phyloP scores from a whole-genome alignment of 2,888 invertebrate species.

The Pyrrhia umbra region DNA sequence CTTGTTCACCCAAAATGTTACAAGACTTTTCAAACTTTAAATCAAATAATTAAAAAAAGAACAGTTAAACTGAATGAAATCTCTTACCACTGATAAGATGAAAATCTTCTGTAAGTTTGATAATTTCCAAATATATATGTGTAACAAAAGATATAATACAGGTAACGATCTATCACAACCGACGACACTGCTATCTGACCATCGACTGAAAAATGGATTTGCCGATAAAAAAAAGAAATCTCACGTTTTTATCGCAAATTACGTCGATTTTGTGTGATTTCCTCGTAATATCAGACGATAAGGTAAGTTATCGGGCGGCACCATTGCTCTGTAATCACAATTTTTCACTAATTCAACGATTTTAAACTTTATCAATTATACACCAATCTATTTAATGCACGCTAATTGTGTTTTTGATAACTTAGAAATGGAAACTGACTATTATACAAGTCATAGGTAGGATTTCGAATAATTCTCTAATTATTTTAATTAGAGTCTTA shows the following conservation, averaged over 20 bases:
- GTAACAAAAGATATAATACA: constrained; percentile 41
- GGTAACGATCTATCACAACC: constrained; percentile 77
- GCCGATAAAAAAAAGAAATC: constrained; percentile 83
- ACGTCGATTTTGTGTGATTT: constrained; percentile 82
- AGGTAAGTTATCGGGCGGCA: constrained; percentile 72
- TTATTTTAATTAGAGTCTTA: background rate
- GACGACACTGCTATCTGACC: constrained; percentile 79
- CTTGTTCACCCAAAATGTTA: background rate
- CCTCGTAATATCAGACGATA: constrained; percentile 79
- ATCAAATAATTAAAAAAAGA: constrained; percentile 11
- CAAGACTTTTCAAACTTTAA: background rate
- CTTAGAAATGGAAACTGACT: constrained; percentile 8
- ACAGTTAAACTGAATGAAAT: constrained; percentile 40
- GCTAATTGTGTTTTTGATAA: constrained; percentile 24
- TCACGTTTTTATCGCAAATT: constrained; percentile 85
- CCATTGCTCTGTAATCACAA: constrained; percentile 66
- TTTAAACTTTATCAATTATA: constrained; percentile 61
- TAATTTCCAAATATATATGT: constrained; percentile 48
- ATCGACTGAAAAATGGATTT: constrained; percentile 88
- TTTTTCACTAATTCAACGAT: constrained; percentile 65
- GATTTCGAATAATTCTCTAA: no score
- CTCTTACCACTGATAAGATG: constrained; percentile 65
- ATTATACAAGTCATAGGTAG: background rate
- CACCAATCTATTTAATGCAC: constrained; percentile 49
- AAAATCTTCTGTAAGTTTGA: constrained; percentile 51